Evolutionary conservation across 2,113 vertebrate genomes (phyloP).

Genomic region (Hippocampus zosterae): DNA sequence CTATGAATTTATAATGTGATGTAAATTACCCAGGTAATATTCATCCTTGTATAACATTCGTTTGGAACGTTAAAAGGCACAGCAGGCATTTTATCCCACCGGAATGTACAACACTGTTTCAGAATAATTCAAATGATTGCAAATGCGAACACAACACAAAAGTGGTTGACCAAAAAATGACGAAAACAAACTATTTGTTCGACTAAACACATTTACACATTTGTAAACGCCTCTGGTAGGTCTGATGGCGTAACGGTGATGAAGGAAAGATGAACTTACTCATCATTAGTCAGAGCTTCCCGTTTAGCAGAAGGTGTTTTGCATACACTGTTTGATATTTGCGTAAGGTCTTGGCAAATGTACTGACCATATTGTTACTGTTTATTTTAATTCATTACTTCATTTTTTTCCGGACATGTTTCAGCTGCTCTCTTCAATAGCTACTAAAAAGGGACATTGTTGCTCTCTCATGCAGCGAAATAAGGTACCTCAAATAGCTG

Average conservation of each 20-base stretch:
- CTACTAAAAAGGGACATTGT: too few species aligned
- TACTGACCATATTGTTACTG: neutral
- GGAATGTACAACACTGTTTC: too few species aligned
- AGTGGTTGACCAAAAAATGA: too few species aligned
- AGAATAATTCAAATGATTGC: too few species aligned
- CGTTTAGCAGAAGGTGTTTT: conserved; percentile 16
- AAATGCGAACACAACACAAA: too few species aligned
- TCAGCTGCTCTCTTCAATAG: neutral
- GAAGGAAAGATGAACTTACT: conserved; percentile 3
- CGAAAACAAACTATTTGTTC: neutral
- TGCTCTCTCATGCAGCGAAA: neutral
- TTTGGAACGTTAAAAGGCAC: too few species aligned
- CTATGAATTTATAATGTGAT: too few species aligned
- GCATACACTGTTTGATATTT: neutral
- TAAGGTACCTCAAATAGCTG: neutral
- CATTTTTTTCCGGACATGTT: neutral
- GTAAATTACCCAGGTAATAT: too few species aligned
- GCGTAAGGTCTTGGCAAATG: neutral
- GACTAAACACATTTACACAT: neutral
- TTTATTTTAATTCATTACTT: neutral
- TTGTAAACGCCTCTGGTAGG: neutral
- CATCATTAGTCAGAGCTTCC: conserved; percentile 24
- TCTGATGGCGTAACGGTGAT: neutral
- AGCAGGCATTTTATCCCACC: too few species aligned
- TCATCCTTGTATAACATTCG: too few species aligned